Evolutionary conservation across 92 coral and sea anemone species (phyloP), one percentile per base, ranked within the genome.

Genomic region (Paragorgia papillata): DNA sequence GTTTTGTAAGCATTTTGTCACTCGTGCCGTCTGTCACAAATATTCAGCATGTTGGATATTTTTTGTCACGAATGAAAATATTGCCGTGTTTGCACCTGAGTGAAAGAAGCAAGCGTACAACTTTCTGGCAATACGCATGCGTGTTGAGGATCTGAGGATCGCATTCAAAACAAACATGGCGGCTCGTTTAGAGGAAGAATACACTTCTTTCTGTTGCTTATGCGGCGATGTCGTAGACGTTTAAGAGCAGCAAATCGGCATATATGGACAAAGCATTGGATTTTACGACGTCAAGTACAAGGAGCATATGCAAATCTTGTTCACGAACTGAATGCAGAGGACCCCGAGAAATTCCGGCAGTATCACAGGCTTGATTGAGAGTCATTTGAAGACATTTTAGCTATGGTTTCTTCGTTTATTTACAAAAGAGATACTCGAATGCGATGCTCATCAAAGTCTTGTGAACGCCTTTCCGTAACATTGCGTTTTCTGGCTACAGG

Each of bases 381-480:
- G 41, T 61, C 60, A 19, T 83, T 84, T 57, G 49, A 84, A 39
- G 64, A 49, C 37, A 50, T 78, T 22, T 68, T 84, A 54, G 27
- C 21, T 13, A 78, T 56, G 67, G 43, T 84, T 60, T 19, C 43
- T 30, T 79, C 83, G 29, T 10, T 2, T 25, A 76, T 83, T 49
- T 26, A 66, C 56, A 77, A 69, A 65, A 9, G 66, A 62, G 41
- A 65, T 62, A 83, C 83, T 28, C 25, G 48, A 22, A 77, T 83
- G 87, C 44, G 83, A 66, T 55, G 35, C 30, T 57, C 81, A 58
- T 63, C 76, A 37, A 64, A 68, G 31, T 83, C 79, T 15, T 61
- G 83, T 62, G 83, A 76, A 55, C 77, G 87, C 26, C 77, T 83
- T 21, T 73, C 83, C n/a, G 83, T 57, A 34, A 83, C 87, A 30